Conservation (phyloP, 2,113 vertebrate species). For the Morphnarchus princeps region DNA sequence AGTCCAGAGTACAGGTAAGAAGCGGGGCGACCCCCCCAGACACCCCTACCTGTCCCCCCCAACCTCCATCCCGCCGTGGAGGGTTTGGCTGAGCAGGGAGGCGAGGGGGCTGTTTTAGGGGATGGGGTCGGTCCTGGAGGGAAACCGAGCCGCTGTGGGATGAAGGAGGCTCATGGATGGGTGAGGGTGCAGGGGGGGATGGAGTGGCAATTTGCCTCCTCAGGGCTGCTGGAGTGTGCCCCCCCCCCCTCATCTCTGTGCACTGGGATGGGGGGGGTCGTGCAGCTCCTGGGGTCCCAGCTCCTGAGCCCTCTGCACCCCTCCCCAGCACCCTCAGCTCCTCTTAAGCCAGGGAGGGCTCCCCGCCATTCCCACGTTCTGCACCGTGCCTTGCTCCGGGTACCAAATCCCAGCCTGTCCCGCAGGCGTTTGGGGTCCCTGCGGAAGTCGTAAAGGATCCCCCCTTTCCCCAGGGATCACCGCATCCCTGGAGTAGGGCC, state of each 20-base stretch:
- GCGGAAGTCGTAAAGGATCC: fast-evolving
- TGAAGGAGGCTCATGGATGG: not conserved
- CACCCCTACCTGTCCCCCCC: too few species aligned
- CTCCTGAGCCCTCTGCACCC: not conserved
- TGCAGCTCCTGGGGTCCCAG: not conserved
- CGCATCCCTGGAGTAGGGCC: not conserved
- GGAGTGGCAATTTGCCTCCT: not conserved
- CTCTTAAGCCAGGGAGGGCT: not conserved
- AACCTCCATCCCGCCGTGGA: fast-evolving
- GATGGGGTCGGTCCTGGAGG: not conserved
- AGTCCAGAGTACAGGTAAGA: not conserved
- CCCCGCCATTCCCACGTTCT: not conserved
- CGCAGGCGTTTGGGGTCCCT: fast-evolving
- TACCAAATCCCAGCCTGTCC: not conserved
- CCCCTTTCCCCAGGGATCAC: not conserved
- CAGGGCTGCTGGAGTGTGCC: not conserved
- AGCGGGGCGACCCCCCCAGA: not conserved
- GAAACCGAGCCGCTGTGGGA: not conserved
- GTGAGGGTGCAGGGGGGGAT: too few species aligned
- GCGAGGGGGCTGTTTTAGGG: fast-evolving
- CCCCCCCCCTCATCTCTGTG: not conserved
- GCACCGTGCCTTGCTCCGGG: fast-evolving
- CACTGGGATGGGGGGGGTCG: fast-evolving
- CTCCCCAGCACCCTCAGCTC: not conserved
- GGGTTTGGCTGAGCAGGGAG: not conserved